phyloP scores from a whole-genome alignment of 2,797 vertebrate species.

The Acanthornis magna region DNA sequence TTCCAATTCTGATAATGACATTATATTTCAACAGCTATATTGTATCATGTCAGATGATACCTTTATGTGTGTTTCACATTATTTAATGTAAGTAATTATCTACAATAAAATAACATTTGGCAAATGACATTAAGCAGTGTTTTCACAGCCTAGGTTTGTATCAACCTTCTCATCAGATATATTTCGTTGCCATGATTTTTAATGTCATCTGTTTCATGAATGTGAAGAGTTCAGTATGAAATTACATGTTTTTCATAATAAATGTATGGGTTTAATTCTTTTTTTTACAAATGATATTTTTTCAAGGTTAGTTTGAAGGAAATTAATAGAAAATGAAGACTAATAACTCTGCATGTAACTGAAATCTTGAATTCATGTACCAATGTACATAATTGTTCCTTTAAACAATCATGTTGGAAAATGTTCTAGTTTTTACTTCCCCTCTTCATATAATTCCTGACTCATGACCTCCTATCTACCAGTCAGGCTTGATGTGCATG shows the following conservation, averaged over 20 bases:
- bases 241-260: slow-evolving; percentile 56
- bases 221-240: slow-evolving; percentile 57
- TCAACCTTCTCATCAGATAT: slow-evolving; percentile 50
- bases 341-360: slow-evolving; percentile 50
- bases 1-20: slow-evolving; percentile 25
- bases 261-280: slow-evolving; percentile 49
- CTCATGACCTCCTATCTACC: slow-evolving; percentile 47
- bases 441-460: slow-evolving; percentile 36
- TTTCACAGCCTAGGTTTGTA: slow-evolving; percentile 52
- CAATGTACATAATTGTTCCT: slow-evolving; percentile 50
- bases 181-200: slow-evolving; percentile 55
- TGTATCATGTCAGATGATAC: not conserved
- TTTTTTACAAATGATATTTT: slow-evolving; percentile 58
- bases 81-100: slow-evolving; percentile 63
- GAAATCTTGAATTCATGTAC: slow-evolving; percentile 50
- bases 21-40: slow-evolving; percentile 29
- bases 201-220: slow-evolving; percentile 50
- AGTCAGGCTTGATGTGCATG: slow-evolving; percentile 45
- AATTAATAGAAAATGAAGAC: slow-evolving; percentile 65
- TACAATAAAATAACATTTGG: slow-evolving; percentile 65
- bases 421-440: slow-evolving; percentile 50
- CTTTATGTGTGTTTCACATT: slow-evolving; percentile 50
- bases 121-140: slow-evolving; percentile 68
- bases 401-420: slow-evolving; percentile 52
- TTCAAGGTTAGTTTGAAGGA: slow-evolving; percentile 41